Base-by-base conservation (phyloP, 2,113 vertebrate genomes). In the Ranitomeya imitator region DNA sequence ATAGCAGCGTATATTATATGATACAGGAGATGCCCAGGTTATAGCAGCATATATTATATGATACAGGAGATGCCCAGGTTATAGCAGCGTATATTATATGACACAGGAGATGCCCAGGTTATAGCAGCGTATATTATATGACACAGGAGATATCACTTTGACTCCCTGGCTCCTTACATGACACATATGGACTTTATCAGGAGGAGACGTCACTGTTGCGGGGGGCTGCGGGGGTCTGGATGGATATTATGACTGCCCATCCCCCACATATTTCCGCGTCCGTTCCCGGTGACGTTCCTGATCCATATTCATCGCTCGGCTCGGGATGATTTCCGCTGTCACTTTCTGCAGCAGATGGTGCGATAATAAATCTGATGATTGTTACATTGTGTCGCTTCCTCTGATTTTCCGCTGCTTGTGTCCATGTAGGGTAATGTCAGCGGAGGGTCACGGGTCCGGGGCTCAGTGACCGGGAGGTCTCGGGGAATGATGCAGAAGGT, bases 371-470 rank as follows among this genome's bases (percentile, higher is more conserved):
- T 23, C 14, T 57, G 26, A 6, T 57, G 54, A 26, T 73, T 73
- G 83, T 73, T 74, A 13, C 54, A 85, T 73, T 74, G 83, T 74
- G 73, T 23, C 83, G n/a, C 23, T 52, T 26, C 7, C 45, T 57
- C n/a, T 15, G 13, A 60, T 52, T 1, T 31, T 54, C 8, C 6
- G 78, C 15, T 18, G n/a, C 18, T 45, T 61, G 71, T 65, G 4
- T 57, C 85, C 85, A 57, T 86, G 54, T 86, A 69, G 60, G 77
- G 85, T 21, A 21, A 79, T 69, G 85, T 69, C 51, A 10, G 61
- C 6, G 21, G 21, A 65, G 76, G n/a, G 15, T 63, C 76, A 13
- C 9, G 31, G 51, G 31, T 26, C 59, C 16, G 45, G 1, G 37
- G 19, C 37, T 69, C 21, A 15, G 1, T 81, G 55, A 79, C 59